These are phyloP conservation scores for Philypnodon macrostomus DNA, from an alignment of 2,797 vertebrate genomes.

Conservation along the genomic window DNA sequence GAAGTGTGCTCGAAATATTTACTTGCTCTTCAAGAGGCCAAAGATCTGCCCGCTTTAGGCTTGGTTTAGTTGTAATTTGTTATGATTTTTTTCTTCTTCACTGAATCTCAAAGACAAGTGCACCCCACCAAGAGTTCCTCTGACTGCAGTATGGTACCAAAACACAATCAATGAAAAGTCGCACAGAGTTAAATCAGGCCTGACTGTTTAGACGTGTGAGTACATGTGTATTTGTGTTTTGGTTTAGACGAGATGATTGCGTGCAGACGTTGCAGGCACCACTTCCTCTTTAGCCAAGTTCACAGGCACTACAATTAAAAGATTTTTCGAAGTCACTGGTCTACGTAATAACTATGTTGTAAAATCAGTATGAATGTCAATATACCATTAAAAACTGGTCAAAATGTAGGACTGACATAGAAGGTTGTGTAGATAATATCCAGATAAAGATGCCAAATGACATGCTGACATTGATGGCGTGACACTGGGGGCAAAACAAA, in stretches of 20 bases:
- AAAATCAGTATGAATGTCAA: too few relatives aligned
- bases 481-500: slow-evolving; percentile 65
- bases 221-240: slow-evolving; percentile 34
- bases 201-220: slow-evolving; percentile 9
- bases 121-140: slow-evolving; percentile 38
- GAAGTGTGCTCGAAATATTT: slow-evolving; percentile 51
- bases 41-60: slow-evolving; percentile 34
- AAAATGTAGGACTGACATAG: slow-evolving; percentile 16
- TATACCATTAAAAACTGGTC: too few relatives aligned
- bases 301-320: too few relatives aligned
- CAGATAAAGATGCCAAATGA: slow-evolving; percentile 61
- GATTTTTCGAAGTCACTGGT: too few relatives aligned
- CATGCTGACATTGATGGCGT: slow-evolving; percentile 55
- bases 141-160: slow-evolving; percentile 42
- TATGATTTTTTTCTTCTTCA: slow-evolving; percentile 44
- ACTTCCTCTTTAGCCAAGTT: slow-evolving; percentile 60
- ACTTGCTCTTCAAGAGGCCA: slow-evolving; percentile 38
- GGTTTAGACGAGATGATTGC: slow-evolving; percentile 39
- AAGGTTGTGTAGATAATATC: slow-evolving; percentile 40
- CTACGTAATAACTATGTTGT: too few relatives aligned
- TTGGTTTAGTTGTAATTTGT: slow-evolving; percentile 44
- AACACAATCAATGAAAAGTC: slow-evolving; percentile 54
- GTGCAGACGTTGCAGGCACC: slow-evolving; percentile 43
- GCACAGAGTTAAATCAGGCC: slow-evolving; percentile 42
- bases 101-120: slow-evolving; percentile 30